Conservation (phyloP, 2,888 invertebrate species). For the Drosophila infuscata region DNA sequence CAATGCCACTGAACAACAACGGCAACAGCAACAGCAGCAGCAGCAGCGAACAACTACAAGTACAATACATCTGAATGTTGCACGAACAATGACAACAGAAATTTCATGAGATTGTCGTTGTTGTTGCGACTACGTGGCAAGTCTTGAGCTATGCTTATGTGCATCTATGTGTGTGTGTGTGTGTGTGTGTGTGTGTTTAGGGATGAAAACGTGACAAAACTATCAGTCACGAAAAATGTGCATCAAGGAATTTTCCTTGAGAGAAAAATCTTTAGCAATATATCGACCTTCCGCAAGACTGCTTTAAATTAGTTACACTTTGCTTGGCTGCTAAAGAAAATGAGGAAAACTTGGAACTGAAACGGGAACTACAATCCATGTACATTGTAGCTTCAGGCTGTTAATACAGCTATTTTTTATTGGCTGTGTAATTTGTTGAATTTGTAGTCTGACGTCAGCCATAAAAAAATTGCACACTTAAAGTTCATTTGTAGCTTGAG, state of each 20-base stretch:
- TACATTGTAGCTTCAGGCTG: slow-evolving; percentile 4
- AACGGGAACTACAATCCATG: neutral
- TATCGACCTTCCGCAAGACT: slow-evolving; percentile 1
- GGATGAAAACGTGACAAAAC: slow-evolving; percentile 54
- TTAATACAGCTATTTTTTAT: slow-evolving; percentile 10
- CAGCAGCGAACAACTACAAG: slow-evolving; percentile 20
- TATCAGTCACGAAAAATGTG: slow-evolving; percentile 42
- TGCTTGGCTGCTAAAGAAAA: slow-evolving; percentile 5
- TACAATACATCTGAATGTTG: slow-evolving; percentile 50
- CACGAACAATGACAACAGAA: slow-evolving; percentile 64
- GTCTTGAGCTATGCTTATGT: slow-evolving; percentile 19
- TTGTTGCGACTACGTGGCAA: slow-evolving; percentile 33
- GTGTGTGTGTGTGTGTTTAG: slow-evolving; percentile 13
- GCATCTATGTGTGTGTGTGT: slow-evolving; percentile 2
- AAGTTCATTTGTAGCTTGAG: slow-evolving; percentile 1
- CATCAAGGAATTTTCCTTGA: slow-evolving; percentile 8
- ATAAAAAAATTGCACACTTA: neutral
- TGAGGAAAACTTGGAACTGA: neutral
- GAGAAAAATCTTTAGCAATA: slow-evolving; percentile 1
- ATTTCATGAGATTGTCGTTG: slow-evolving; percentile 57
- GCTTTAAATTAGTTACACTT: slow-evolving; percentile 34
- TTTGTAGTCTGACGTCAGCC: neutral
- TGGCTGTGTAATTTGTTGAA: slow-evolving; percentile 8
- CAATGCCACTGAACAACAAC: slow-evolving; percentile 71
- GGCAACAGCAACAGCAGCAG: slow-evolving; percentile 41